Base-by-base conservation (phyloP, 2,888 invertebrate species). In the Epistrophe grossulariae region DNA sequence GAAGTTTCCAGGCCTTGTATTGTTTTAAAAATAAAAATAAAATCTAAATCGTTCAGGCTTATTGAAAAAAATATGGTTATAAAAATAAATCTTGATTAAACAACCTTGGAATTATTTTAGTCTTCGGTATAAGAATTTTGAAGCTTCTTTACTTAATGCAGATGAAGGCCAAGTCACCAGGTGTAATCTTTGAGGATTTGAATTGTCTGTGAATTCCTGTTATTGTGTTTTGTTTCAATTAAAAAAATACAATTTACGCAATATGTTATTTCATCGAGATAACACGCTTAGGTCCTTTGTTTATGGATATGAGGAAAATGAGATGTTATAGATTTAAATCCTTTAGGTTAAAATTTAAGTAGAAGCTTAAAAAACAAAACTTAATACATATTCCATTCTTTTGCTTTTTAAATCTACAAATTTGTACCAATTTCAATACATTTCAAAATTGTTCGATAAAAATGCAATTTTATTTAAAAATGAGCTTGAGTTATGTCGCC, bases 41-140 rank as follows among this genome's bases (percentile, higher is more conserved):
- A 31, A 45, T 1, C 1, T 17, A 5, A 45, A 31, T 45, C 28
- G 2, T 11, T 64, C 15, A 8, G n/a, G 48, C 45, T 66, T 66
- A 66, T 66, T 66, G 43, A 35, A 68, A 31, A 31, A 68, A 55
- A 55, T 31, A 15, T 35, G 6, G 13, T 19, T 50, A 68, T 68
- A 38, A 50, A 50, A 15, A 68, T 68, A 68, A 50, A 68, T 68
- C 35, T 31, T 48, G 68, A 50, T 68, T 68, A 66, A 66, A 50
- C 7, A 35, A 17, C 31, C 17, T 62, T 1, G 31, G 24, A 9
- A 3, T 28, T 28, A 5, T 40, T 62, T 48, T 15, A 38, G 24
- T 38, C 31, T 57, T 60, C 19, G 8, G 11, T 60, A 19, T 40
- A 13, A 19, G 19, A 60, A 64, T 64, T 45, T 64, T 43, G 24